Base-by-base conservation (phyloP, 2,888 invertebrate species). In the Ceriagrion tenellum region DNA sequence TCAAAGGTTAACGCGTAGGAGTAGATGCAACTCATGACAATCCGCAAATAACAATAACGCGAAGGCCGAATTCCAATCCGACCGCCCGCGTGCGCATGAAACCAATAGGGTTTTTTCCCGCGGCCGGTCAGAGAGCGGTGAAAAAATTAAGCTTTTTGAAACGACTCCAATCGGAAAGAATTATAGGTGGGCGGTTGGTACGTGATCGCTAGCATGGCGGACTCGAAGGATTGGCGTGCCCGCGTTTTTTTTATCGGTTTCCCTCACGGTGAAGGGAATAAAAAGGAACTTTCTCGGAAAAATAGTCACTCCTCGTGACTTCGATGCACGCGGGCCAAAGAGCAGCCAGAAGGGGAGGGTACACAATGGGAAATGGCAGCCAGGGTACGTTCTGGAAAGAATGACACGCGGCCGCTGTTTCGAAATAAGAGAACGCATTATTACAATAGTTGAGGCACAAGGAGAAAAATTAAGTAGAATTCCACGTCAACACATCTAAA, bases 191-290 rank as follows among this genome's bases (percentile, higher is more conserved):
- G 10, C 16, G 30, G 3, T 13, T 23, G 81, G 35, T 81, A 81
- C 81, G 81, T 81, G 81, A 81, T 81, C 81, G 74, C 13, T 13
- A 10, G 74, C 74, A 81, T 81, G 35, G 81, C 81, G 81, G 81
- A 12, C 16, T 81, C 30, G 35, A 35, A 12, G 30, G 81, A 81
- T 81, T 30, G 30, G 35, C 13, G 12, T 23, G 16, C 81, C 35
- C 81, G 35, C 12, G 81, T 47, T 35, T 4, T 81, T 16, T 35
- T 81, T 81, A 81, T 81, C 81, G n/a, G n/a, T 35, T 35, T 81
- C 35, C 35, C 30, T 6, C 13, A 81, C 18, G 0, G 81, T 0
- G 81, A 30, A n/a, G 8, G n/a, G 3, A n/a, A n/a, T 10, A 26
- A 26, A 69, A 69, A 69, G n/a, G 0, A 69, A 13, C 13, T 0